Evolutionary conservation across 2,797 vertebrate genomes (phyloP).

Genomic region (Allobates femoralis): DNA sequence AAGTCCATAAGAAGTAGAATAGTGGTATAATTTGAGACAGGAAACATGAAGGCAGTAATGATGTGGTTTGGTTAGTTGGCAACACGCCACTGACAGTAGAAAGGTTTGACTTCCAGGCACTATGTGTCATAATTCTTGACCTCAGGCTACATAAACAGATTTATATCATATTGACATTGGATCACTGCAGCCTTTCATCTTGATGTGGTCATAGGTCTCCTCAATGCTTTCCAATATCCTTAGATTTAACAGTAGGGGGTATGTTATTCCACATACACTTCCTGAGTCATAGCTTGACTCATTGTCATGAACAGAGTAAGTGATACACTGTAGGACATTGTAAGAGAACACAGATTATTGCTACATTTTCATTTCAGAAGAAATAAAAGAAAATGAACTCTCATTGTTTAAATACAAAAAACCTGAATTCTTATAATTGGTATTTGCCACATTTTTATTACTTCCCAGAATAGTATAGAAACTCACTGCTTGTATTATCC

Average conservation of each 20-base stretch:
- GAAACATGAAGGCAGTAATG: neutral
- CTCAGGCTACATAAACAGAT: conserved; percentile 4
- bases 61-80: neutral
- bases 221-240: neutral
- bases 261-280: neutral
- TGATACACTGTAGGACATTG: neutral
- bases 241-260: neutral
- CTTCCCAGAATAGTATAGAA: neutral
- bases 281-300: conserved; percentile 6
- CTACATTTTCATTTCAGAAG: neutral
- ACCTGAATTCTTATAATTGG: neutral
- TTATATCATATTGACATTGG: neutral
- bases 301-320: neutral
- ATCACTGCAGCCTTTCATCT: neutral
- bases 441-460: neutral
- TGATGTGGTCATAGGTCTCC: neutral
- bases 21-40: neutral
- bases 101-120: neutral
- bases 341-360: neutral
- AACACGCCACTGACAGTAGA: neutral
- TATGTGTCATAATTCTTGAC: conserved; percentile 5
- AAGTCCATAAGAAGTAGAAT: neutral
- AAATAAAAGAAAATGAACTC: neutral
- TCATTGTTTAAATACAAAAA: neutral
- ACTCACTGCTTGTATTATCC: neutral